Base-by-base conservation (phyloP, 53 echinoderm and acorn worm species). In the Luidia sarsii region DNA sequence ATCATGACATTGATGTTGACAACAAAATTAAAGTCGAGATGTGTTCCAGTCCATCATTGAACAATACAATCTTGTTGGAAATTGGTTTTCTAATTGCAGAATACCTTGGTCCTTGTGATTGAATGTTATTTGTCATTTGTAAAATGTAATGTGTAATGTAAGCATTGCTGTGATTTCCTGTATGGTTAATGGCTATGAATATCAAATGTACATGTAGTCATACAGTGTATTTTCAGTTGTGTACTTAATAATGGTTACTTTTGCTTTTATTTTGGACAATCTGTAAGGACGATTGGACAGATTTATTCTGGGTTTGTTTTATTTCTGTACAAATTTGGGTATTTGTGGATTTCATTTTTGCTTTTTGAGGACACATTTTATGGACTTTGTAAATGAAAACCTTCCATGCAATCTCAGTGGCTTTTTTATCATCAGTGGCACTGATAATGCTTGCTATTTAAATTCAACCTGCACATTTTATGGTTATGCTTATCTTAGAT, bases 261-360 rank as follows among this genome's bases (percentile, higher is more conserved):
- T 63, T 63, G 63, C 63, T 63, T 34, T 63, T 33, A 63, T 63
- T 34, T 63, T 63, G 63, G 63, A 63, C 67, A 66, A 11, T 43
- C 35, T 20, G 45, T 22, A 66, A 2, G 46, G 38, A 33, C 18
- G 5, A 33, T 33, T 23, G 35, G 63, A 34, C 67, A 41, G 45
- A 23, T 66, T 39, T 5, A 24, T 22, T 3, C 43, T 66, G 35
- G 25, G 38, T 36, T 64, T 66, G 67, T 66, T 66, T 66, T 66
- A 66, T 66, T 66, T 41, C 41, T 66, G 67, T 66, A 66, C 41
- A 66, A 66, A 66, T 66, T 66, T 66, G 67, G 45, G 18, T 66
- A 37, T 66, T 66, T 45, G 6, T 13, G 33, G 46, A 43, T 41
- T 41, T 46, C 45, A 24, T 43, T 66, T 39, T 46, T 45, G 16